Base-by-base conservation (phyloP, 2,888 invertebrate genomes). In the Deroplatys truncata region DNA sequence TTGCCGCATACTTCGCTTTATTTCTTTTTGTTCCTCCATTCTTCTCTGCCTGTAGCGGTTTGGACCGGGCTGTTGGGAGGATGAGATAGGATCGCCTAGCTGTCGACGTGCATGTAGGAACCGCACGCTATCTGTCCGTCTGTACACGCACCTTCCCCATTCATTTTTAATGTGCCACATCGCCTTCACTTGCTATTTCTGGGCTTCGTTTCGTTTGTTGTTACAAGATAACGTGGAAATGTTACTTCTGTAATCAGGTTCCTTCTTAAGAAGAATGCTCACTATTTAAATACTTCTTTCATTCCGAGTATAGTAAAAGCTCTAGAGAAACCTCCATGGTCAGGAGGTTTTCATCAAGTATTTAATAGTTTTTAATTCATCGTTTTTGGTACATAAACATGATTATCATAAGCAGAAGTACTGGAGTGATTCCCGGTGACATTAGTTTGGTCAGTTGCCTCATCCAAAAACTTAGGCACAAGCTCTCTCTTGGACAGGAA, bases 131-230 rank as follows among this genome's bases (percentile, higher is more conserved):
- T 72, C 56, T 72, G 56, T 72, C 56, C 56, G 56, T 72, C 29
- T 35, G 82, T 35, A 28, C 87, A 87, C 83, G 87, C 87, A 87
- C 43, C 87, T 87, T 35, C 31, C 29, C 87, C 87, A 87, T 87
- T 87, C 87, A 87, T 87, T 87, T 72, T 87, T 87, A 87, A 87
- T 87, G 87, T 83, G 87, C 82, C 87, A 87, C 56, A 72, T 72
- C 7, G 56, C 56, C 56, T 72, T 72, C 56, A 25, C 56, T 72
- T 72, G 56, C 56, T 72, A 72, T 72, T 72, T 72, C 56, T 72
- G 56, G 56, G 56, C 56, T 72, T 72, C 56, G 56, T 72, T 72
- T 72, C 56, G 56, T 72, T 72, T 72, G 56, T 72, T 72, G 56
- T 72, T 72, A 72, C 56, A 72, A 72, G 56, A 72, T 72, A 72